These are phyloP conservation scores for Psilopogon haemacephalus DNA, from an alignment of 2,113 vertebrate genomes.

Conservation along the genomic window DNA sequence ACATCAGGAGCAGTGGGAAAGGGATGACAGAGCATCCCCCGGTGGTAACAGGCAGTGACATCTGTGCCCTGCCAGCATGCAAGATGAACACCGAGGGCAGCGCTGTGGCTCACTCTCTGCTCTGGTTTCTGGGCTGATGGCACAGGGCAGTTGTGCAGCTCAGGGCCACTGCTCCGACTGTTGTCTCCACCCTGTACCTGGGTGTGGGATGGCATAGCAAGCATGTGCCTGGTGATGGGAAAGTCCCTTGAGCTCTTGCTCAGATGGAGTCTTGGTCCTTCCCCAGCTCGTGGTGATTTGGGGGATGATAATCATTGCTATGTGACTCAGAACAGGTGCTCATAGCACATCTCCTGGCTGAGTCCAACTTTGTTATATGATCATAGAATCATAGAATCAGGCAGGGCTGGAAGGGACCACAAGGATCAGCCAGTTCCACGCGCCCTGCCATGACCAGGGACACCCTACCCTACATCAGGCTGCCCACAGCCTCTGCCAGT, in stretches of 20 bases:
- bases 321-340: neutral
- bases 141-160: neutral
- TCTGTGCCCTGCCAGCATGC: neutral
- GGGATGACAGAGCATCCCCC: neutral
- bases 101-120: rapidly evolving
- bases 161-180: neutral
- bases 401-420: too few species aligned
- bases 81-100: neutral
- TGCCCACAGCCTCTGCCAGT: too few species aligned
- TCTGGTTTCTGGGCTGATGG: neutral
- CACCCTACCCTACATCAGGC: too few species aligned
- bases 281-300: rapidly evolving
- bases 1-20: neutral
- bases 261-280: neutral
- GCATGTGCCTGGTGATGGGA: rapidly evolving
- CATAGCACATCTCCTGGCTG: neutral
- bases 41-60: neutral
- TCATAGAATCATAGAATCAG: too few species aligned
- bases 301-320: rapidly evolving
- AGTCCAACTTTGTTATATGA: too few species aligned
- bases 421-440: too few species aligned
- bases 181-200: neutral
- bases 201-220: rapidly evolving
- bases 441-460: too few species aligned
- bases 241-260: too few species aligned